Base-by-base conservation (phyloP, 2,888 invertebrate species). In the Erebia aethiops region DNA sequence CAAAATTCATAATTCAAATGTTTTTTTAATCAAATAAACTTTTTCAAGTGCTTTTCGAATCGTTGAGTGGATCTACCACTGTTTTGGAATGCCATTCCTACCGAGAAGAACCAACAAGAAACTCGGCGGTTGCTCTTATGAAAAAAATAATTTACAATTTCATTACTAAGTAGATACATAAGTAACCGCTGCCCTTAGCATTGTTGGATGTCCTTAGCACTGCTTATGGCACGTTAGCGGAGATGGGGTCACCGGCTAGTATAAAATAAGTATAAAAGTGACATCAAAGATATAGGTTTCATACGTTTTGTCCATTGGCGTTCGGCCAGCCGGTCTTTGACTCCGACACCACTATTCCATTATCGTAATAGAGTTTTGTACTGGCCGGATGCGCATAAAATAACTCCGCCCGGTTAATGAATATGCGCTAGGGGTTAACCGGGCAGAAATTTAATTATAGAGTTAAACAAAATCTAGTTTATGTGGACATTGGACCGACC, bases 331-430 rank as follows among this genome's bases (percentile, higher is more conserved):
- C 80, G 81, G 74, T 87, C 86, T 87, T 87, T 84, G 81, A 82
- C 82, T 82, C 82, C 82, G 83, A 88, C 87, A 89, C 82, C 81
- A 84, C 84, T 84, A 87, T 87, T 84, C 88, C 87, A 90, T 90
- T 90, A 90, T 85, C 81, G 81, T 87, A 83, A 87, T 85, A 87
- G 83, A 81, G 79, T 78, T 78, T 80, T 81, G 82, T 81, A 78
- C 80, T 76, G 79, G 79, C 75, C 79, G 82, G 80, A 81, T 80
- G 78, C 75, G 78, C 77, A 78, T 76, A 77, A 80, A 83, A 81
- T 72, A 67, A 49, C 49, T 69, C 69, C 67, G 66, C 79, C 82
- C 79, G 82, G 85, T 81, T 88, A 87, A 87, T 87, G 83, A 87
- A 84, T 84, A 80, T 76, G 74, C 79, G 80, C 80, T 46, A 46